Evolutionary conservation across 2,888 invertebrate genomes (phyloP), one percentile per base, ranked within the genome.

Genomic region (Lysandra coridon): DNA sequence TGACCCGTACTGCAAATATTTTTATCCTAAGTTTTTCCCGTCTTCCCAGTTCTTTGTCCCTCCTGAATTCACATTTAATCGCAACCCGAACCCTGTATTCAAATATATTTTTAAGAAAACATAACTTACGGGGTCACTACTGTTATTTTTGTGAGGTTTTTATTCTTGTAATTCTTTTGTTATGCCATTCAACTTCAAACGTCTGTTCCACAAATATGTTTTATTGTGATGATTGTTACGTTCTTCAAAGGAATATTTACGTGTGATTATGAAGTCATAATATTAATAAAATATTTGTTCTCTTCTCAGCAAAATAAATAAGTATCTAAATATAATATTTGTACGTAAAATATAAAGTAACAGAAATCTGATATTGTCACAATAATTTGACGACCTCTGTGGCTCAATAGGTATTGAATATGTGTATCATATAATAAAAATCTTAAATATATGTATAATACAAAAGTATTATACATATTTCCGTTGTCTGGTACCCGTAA

Each of bases 161-260:
- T 69, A 33, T 69, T 69, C 69, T 69, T 69, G 33, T 69, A 33
- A 69, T 69, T 69, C 69, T 37, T 69, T 69, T 69, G 69, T 69
- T 37, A 69, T 5, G 69, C 14, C 69, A 69, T 69, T 69, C 69
- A 37, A 37, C 69, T 69, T 69, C 69, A 69, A 69, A 69, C 69
- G 33, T 69, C 14, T 69, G 69, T 69, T 69, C 5, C 33, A 69
- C 33, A 69, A 69, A 37, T 69, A 1, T 37, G 69, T 69, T 69
- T 37, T 33, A 33, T 69, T 69, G 69, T 69, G 17, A 69, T 37
- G 33, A 10, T 14, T 30, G 17, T 69, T 17, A 64, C 64, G 30
- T 64, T 10, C 30, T 64, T 33, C 14, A 14, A 64, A 64, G 17
- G 5, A 37, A 17, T 69, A 17, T 37, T 69, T 14, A 37, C 33